A percentile compares a stretch with the other conserved stretches of the same genome.
These are phyloP conservation scores for Atta colombica DNA, from an alignment of 1,140 invertebrate species.

Conservation along the genomic window DNA sequence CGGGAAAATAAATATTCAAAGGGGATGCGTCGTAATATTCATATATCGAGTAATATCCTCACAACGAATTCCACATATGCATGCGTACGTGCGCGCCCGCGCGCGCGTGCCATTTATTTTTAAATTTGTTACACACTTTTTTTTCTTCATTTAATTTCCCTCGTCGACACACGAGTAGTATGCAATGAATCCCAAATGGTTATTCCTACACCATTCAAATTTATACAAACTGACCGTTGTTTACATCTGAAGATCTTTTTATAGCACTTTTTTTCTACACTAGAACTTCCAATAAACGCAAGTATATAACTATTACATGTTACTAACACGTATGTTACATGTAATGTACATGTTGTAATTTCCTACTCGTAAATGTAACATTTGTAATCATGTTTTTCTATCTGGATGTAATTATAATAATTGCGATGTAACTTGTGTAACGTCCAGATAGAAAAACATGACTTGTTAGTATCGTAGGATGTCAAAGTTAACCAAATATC, in stretches of 20 bases:
- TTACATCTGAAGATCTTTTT: background rate
- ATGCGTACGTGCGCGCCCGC: background rate
- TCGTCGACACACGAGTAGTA: background rate
- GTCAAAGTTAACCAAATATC: no score
- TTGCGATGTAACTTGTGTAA: no score
- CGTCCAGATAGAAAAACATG: no score
- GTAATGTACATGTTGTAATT: no score
- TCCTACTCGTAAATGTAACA: no score
- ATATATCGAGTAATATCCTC: slow-evolving; percentile 17
- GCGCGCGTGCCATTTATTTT: background rate
- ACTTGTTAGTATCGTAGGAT: no score
- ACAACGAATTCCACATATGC: background rate
- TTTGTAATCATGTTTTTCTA: no score
- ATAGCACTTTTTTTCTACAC: no score
- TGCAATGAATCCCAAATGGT: background rate
- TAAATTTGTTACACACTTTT: background rate
- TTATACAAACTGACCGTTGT: background rate
- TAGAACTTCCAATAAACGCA: no score
- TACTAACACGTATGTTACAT: no score
- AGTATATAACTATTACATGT: no score
- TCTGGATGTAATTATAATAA: no score
- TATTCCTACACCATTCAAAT: background rate
- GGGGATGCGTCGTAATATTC: slow-evolving; percentile 42
- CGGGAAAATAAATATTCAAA: slow-evolving; percentile 62
- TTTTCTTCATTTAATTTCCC: background rate